These are phyloP conservation scores for Balaeniceps rex DNA, from an alignment of 2,113 vertebrate genomes.

Conservation along the genomic window DNA sequence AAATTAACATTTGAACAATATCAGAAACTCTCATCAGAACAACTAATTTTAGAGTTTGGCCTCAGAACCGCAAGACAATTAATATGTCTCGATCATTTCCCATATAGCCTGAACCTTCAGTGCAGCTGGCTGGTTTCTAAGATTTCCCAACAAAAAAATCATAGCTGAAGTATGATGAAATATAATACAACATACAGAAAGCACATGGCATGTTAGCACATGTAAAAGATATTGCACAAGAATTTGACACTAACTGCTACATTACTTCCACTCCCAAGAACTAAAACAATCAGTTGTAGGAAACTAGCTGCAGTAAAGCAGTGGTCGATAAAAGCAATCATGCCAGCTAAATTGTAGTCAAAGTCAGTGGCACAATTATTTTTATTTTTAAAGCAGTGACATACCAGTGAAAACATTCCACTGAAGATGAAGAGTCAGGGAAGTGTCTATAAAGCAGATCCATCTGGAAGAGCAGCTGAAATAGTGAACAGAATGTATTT, in stretches of 20 bases:
- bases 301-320: not conserved
- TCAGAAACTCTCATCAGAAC: not conserved
- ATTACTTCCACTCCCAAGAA: slow-evolving; percentile 18
- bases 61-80: not conserved
- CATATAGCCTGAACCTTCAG: not conserved
- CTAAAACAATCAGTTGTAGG: slow-evolving; percentile 17
- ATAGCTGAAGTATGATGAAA: not conserved
- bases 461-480: slow-evolving; percentile 64
- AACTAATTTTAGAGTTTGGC: not conserved
- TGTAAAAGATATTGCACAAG: slow-evolving; percentile 15
- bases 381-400: slow-evolving; percentile 43
- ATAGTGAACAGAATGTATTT: slow-evolving; percentile 48
- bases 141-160: not conserved
- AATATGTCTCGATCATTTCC: not conserved
- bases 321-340: slow-evolving; percentile 49
- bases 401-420: slow-evolving; percentile 53
- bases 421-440: slow-evolving; percentile 43
- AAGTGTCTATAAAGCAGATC: slow-evolving; percentile 54
- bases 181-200: not conserved
- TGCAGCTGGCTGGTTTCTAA: not conserved
- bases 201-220: not conserved
- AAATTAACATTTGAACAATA: not conserved
- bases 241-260: slow-evolving; percentile 30
- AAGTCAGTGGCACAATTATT: slow-evolving; percentile 26
- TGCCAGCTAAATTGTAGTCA: slow-evolving; percentile 2